Percentiles rank a stretch among this genome's conserved stretches.
These are phyloP conservation scores for Phortica okadai DNA, from an alignment of 2,888 invertebrate genomes.

Conservation along the genomic window DNA sequence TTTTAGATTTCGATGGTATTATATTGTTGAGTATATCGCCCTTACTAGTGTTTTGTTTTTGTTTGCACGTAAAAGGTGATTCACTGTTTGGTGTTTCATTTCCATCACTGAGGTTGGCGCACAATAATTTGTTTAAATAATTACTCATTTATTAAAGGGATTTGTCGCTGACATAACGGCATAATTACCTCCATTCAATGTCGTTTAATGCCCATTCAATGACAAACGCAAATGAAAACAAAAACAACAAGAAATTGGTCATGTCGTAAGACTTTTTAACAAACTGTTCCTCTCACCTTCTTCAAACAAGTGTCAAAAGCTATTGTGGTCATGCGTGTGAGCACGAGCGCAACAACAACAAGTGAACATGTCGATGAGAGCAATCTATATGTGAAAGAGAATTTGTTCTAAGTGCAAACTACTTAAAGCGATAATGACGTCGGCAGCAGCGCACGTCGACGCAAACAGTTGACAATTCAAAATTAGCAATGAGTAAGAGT, in stretches of 20 bases:
- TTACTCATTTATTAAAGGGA: not conserved
- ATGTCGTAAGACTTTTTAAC: slow-evolving; percentile 16
- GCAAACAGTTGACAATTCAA: not conserved
- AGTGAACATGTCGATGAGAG: not conserved
- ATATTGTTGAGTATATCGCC: not conserved
- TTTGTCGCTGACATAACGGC: slow-evolving; percentile 21
- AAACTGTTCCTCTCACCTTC: not conserved
- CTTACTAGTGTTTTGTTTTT: slow-evolving; percentile 8
- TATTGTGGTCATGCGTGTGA: not conserved
- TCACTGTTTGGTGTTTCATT: not conserved
- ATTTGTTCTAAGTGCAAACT: not conserved
- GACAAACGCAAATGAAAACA: slow-evolving; percentile 15
- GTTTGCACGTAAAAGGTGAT: slow-evolving; percentile 8
- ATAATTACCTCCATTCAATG: slow-evolving; percentile 20
- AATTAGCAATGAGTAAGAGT: slow-evolving; percentile 5
- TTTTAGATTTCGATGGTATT: not conserved
- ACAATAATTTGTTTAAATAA: not conserved
- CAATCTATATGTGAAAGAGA: too few relatives aligned
- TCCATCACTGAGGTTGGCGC: not conserved
- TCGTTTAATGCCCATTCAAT: slow-evolving; percentile 29
- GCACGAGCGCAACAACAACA: not conserved
- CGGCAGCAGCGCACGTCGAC: not conserved
- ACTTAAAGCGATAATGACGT: slow-evolving; percentile 4
- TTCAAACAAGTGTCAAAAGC: slow-evolving; percentile 1
- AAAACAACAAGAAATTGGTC: slow-evolving; percentile 7